These are phyloP conservation scores for Agrochola lota DNA, from an alignment of 2,888 invertebrate genomes.

Conservation along the genomic window DNA sequence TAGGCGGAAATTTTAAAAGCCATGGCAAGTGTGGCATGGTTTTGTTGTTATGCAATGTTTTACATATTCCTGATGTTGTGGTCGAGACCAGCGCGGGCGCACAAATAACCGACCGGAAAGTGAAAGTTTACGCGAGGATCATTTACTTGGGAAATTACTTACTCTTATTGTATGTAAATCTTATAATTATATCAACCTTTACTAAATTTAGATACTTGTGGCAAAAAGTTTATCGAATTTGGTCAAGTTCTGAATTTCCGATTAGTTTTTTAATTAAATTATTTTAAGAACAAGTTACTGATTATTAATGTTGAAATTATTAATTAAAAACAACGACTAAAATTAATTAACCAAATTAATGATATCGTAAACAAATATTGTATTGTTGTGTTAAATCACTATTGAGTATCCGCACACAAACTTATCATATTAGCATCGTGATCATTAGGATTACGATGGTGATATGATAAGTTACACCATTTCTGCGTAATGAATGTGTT, in stretches of 20 bases:
- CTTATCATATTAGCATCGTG: neutral
- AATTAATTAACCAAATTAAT: neutral
- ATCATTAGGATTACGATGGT: neutral
- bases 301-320: neutral
- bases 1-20: constrained; percentile 31
- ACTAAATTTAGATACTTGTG: too few species aligned
- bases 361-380: constrained; percentile 1
- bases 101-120: constrained; percentile 59
- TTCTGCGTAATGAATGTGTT: constrained; percentile 37
- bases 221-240: too few species aligned
- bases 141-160: constrained; percentile 54
- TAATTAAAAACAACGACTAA: neutral
- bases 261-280: neutral
- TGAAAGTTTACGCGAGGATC: constrained; percentile 69
- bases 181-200: too few species aligned
- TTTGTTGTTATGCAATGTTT: constrained; percentile 61
- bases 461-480: constrained; percentile 22
- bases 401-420: constrained; percentile 19
- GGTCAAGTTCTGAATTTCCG: neutral
- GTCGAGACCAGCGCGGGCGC: constrained; percentile 51
- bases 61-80: constrained; percentile 65
- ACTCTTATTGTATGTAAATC: constrained; percentile 43
- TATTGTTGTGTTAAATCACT: constrained; percentile 21
- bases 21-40: constrained; percentile 35
- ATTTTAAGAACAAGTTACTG: neutral